phyloP scores from a whole-genome alignment of 2,797 vertebrate genomes.

The Alauda arvensis region DNA sequence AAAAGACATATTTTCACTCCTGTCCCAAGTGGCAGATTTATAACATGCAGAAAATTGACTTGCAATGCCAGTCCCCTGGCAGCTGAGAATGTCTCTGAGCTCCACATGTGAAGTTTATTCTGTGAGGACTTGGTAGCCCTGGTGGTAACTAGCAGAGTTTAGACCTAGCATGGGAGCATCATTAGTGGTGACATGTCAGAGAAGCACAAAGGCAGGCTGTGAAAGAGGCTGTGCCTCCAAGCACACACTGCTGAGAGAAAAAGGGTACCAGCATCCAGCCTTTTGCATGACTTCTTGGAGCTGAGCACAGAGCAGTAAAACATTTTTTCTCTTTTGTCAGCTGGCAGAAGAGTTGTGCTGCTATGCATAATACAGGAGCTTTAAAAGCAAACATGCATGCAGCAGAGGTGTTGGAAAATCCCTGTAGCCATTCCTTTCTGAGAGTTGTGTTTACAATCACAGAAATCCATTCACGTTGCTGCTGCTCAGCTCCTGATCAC shows the following conservation, averaged over 20 bases:
- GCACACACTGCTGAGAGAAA: neutral
- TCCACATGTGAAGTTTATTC: neutral
- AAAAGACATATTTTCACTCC: neutral
- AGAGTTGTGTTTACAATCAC: neutral
- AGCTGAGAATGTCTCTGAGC: neutral
- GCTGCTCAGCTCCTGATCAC: neutral
- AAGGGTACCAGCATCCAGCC: neutral
- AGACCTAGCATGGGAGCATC: neutral
- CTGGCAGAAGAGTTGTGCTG: neutral
- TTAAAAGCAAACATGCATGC: slow-evolving; percentile 13
- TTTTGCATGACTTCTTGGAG: neutral
- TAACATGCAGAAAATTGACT: neutral
- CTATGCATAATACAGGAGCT: slow-evolving; percentile 11
- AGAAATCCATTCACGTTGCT: neutral
- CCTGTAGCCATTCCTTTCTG: neutral
- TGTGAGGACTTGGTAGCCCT: neutral
- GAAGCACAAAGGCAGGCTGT: neutral
- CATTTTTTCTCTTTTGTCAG: neutral
- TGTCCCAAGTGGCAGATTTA: neutral
- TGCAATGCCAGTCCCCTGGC: neutral
- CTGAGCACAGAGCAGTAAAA: neutral
- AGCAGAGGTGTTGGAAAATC: neutral
- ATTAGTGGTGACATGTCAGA: neutral
- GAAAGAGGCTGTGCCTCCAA: neutral
- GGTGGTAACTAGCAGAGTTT: neutral